Base-by-base conservation (phyloP, 2,888 invertebrate species). In the Eumacrocentrus americanus region DNA sequence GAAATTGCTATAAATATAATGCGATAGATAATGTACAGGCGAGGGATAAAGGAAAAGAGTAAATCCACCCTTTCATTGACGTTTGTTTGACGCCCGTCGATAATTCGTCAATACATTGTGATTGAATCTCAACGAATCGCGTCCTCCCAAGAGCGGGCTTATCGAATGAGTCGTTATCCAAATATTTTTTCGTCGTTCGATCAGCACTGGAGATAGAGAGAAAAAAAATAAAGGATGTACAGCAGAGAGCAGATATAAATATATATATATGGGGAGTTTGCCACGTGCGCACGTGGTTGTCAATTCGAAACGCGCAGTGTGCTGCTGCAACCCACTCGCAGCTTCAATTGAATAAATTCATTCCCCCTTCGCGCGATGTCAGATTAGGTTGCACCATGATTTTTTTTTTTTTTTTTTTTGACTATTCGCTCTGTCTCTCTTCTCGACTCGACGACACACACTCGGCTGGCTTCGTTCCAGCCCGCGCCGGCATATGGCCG, bases 341-440 rank as follows among this genome's bases (percentile, higher is more conserved):
- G 60, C 61, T 64, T 67, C 76, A 75, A 77, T 77, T 76, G 77
- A 77, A 77, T 77, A 74, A 77, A 75, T 73, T 73, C 71, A 77
- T 75, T 74, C 70, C 66, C 68, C 67, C 65, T 61, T 65, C 61
- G 65, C 67, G 69, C 70, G 72, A 71, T 71, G 67, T 68, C 70
- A 74, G 77, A 77, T 77, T 77, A 77, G 74, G 69, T 67, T 67
- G 70, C 61, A 67, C 72, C 69, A 72, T 72, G 71, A 67, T 72
- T 75, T 70, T 73, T 72, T 71, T 57, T 35, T 54, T 11, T 51
- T 23, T 40, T 34, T 37, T 52, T 34, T 47, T 12, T 12, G 29
- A 37, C 20, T 12, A n/a, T n/a, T n/a, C n/a, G n/a, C n/a, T n/a
- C n/a, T n/a, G n/a, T 57, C 42, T 50, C 40, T 50, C 20, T 37